phyloP scores from a whole-genome alignment of 2,113 vertebrate species.

The Indicator maculatus region DNA sequence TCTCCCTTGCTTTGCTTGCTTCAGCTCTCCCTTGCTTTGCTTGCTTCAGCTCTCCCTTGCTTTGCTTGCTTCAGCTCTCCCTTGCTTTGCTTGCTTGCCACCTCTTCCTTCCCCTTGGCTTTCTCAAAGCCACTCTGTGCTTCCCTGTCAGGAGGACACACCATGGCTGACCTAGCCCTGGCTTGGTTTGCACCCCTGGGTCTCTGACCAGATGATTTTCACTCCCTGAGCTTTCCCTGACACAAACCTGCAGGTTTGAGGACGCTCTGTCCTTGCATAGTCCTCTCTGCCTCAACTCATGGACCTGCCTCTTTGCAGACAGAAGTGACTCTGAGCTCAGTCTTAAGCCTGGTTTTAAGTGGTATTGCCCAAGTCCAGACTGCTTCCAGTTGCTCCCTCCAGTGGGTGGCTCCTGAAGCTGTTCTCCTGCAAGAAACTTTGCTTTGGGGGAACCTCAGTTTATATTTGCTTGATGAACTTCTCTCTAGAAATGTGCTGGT shows the following conservation, averaged over 20 bases:
- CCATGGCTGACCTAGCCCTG: not conserved
- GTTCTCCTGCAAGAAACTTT: not conserved
- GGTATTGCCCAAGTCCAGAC: not conserved
- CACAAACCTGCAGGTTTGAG: not conserved
- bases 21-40: not conserved
- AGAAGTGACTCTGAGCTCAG: not conserved
- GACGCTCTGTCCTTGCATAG: not conserved
- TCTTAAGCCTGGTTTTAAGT: not conserved
- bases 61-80: too few species aligned
- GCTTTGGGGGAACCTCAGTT: not conserved
- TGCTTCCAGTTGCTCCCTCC: slow-evolving; percentile 11
- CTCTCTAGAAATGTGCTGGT: not conserved
- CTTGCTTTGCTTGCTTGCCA: not conserved
- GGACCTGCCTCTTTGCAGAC: not conserved
- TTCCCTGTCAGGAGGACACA: not conserved
- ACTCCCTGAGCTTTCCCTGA: not conserved
- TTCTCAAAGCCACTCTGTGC: not conserved
- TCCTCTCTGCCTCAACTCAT: too few species aligned
- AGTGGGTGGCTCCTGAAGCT: slow-evolving; percentile 1
- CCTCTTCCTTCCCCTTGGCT: not conserved
- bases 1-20: not conserved
- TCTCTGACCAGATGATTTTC: not conserved
- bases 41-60: not conserved
- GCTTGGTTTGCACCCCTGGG: not conserved
- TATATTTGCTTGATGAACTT: not conserved